Percentiles rank a stretch among this genome's conserved stretches.
phyloP scores from a whole-genome alignment of 2,888 invertebrate species.

The Coenonympha glycerion region DNA sequence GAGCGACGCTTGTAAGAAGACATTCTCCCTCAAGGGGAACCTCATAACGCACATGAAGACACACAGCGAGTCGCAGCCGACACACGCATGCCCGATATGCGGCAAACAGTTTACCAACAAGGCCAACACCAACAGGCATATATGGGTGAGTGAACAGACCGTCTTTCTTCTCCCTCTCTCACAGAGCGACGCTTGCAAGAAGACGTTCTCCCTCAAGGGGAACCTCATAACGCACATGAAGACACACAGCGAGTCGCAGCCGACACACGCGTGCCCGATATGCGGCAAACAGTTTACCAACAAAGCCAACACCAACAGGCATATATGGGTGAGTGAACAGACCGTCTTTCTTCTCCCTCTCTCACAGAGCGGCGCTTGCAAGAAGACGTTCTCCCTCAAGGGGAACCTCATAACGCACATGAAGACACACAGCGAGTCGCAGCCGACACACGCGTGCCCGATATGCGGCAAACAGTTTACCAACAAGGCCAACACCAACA shows the following conservation, averaged over 20 bases:
- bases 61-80: not conserved
- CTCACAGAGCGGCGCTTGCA: constrained; percentile 2
- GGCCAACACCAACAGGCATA: not conserved
- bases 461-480: not conserved
- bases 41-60: not conserved
- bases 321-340: constrained; percentile 4
- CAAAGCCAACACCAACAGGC: not conserved
- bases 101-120: not conserved
- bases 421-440: not conserved
- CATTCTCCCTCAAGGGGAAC: not conserved
- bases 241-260: not conserved
- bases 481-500: not conserved
- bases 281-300: not conserved
- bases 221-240: not conserved
- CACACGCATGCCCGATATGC: not conserved
- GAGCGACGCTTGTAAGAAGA: not conserved
- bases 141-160: constrained; percentile 2
- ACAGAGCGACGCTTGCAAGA: constrained; percentile 1
- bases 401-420: not conserved
- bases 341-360: too few relatives aligned
- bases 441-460: not conserved
- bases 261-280: not conserved
- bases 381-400: not conserved
- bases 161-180: too few relatives aligned
- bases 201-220: not conserved